Base-by-base conservation (phyloP, 2,797 vertebrate genomes). In the Pangasius krempfi region DNA sequence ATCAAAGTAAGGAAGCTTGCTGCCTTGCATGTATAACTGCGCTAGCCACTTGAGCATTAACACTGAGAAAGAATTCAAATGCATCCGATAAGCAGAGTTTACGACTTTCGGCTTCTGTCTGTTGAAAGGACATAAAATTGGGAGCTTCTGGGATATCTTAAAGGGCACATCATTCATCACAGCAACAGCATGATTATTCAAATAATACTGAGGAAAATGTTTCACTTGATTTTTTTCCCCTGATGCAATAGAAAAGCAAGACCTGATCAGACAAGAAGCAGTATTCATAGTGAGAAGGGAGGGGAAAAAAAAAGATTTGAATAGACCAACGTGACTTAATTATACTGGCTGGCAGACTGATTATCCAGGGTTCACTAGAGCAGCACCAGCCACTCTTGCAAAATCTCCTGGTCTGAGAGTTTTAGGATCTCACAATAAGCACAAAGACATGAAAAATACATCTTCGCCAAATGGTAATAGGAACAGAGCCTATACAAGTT, bases 1-100 rank as follows among this genome's bases (percentile, higher is more conserved):
- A 90, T 91, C 79, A 91, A 87, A 89, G 88, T 82, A 58, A 82
- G 27, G 72, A 47, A 87, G 84, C 54, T 8, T 80, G 85, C 89
- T 58, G 60, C 37, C 54, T 88, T 87, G 90, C 86, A 81, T 89
- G 79, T 44, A 54, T 72, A 89, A 89, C 84, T 81, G 78, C 50
- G 1, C 76, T 27, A 88, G 60, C 40, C 81, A n/a, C 60, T 82
- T 27, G 80, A 62, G 80, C 68, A 89, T 89, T 86, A 88, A 87
- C 73, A 85, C 73, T 8, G 60, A 88, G 89, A 72, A 78, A 73
- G 44, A 30, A 85, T 86, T 80, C 70, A 72, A 82, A 90, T 78
- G 56, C 10, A 37, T 79, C 88, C 72, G 79, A 44, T 87, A 64
- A 89, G 84, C 68, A 70, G 76, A 89, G 85, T 86, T 78, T 81